These are phyloP conservation scores for Lithobius niger DNA, from an alignment of 1,140 invertebrate genomes.

Conservation along the genomic window DNA sequence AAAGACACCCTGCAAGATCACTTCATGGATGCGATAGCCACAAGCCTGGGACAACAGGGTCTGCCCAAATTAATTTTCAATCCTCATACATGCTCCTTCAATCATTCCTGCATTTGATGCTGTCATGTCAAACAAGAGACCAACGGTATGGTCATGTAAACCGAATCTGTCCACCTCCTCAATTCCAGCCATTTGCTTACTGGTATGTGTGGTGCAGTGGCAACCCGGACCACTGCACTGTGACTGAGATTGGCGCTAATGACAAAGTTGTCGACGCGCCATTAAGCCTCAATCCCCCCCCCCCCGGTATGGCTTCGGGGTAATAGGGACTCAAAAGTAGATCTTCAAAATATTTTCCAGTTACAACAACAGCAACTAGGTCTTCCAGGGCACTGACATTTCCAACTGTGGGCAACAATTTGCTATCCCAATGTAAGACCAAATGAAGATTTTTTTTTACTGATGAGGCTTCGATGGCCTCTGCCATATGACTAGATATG, in stretches of 20 bases:
- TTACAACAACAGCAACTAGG: background rate
- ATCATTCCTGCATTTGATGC: conserved; percentile 11
- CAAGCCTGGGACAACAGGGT: conserved; percentile 7
- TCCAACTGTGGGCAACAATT: conserved; percentile 9
- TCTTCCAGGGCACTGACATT: conserved; percentile 11
- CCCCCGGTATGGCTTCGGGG: conserved; percentile 11
- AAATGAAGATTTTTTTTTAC: conserved; percentile 8
- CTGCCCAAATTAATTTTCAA: conserved; percentile 7
- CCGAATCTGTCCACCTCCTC: conserved; percentile 11
- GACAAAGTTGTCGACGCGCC: no score
- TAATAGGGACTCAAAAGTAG: conserved; percentile 5
- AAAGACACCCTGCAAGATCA: background rate
- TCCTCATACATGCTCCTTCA: conserved; percentile 10
- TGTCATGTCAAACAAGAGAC: conserved; percentile 11
- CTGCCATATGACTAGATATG: conserved; percentile 9
- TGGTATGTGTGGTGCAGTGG: no score
- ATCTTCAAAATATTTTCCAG: background rate
- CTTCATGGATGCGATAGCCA: conserved; percentile 8
- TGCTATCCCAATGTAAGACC: conserved; percentile 14
- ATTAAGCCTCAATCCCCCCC: no score
- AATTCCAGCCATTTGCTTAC: conserved; percentile 12
- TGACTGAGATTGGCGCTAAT: no score
- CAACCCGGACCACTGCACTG: no score
- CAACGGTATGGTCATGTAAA: conserved; percentile 12
- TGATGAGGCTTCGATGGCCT: conserved; percentile 13